Evolutionary conservation across 1,140 invertebrate genomes (phyloP).

Genomic region (Macrostomum lignano): DNA sequence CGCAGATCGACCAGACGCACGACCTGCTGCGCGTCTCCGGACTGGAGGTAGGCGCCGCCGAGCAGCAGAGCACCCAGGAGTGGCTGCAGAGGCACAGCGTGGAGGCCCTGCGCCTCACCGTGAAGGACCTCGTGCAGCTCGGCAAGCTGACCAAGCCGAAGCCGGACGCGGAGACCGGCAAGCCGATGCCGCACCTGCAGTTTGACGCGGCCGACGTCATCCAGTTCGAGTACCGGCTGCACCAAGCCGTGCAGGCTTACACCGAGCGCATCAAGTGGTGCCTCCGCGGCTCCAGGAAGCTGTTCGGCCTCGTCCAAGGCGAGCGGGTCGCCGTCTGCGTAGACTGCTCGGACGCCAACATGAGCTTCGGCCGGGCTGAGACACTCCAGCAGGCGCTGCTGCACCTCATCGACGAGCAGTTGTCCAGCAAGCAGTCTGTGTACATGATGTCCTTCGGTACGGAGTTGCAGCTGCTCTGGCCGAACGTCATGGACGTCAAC

Average conservation of each 20-base stretch:
- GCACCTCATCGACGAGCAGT: constrained; percentile 24
- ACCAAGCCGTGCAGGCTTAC: not conserved
- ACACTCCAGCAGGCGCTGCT: constrained; percentile 7
- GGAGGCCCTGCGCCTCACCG: not conserved
- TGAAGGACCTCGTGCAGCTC: not conserved
- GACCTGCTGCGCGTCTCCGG: not conserved
- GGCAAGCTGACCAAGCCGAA: constrained; percentile 1
- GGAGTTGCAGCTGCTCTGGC: constrained; percentile 18
- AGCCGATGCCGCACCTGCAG: not conserved
- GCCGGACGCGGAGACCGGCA: not conserved
- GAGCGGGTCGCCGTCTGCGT: constrained; percentile 16
- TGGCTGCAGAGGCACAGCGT: constrained; percentile 2
- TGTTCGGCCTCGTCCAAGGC: constrained; percentile 23
- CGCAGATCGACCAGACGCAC: not conserved
- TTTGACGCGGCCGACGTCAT: not conserved
- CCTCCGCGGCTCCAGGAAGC: constrained; percentile 9
- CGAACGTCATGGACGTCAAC: constrained; percentile 16
- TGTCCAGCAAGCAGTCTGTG: constrained; percentile 15
- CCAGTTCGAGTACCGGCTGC: not conserved
- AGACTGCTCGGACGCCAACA: constrained; percentile 23
- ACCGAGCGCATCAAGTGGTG: constrained; percentile 1
- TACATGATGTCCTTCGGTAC: constrained; percentile 22
- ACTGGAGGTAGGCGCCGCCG: not conserved
- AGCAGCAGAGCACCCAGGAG: not conserved
- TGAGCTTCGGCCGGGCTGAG: constrained; percentile 9